These are phyloP conservation scores for Andrena cerasifolii DNA, from an alignment of 1,140 invertebrate genomes.

Conservation along the genomic window DNA sequence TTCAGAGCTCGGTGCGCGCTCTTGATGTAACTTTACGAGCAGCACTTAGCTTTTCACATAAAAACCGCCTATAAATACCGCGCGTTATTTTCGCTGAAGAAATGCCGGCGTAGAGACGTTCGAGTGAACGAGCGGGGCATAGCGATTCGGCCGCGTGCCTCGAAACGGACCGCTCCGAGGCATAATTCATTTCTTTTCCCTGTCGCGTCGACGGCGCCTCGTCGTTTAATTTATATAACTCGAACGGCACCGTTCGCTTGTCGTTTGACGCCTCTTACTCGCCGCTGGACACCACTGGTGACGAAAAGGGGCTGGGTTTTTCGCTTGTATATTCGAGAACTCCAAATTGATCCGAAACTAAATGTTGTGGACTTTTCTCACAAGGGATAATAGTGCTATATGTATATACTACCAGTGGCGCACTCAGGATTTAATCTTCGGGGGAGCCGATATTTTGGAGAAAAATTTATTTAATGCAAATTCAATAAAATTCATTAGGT, in stretches of 20 bases:
- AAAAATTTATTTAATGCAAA: too few species aligned
- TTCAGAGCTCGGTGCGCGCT: conserved; percentile 48
- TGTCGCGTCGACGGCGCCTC: conserved; percentile 22
- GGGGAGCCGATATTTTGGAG: too few species aligned
- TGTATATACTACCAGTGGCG: too few species aligned
- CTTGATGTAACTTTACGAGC: conserved; percentile 72
- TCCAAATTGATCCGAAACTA: too few species aligned
- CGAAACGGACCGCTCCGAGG: conserved; percentile 44
- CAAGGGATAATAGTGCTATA: too few species aligned
- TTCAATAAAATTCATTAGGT: too few species aligned
- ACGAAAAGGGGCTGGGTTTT: background rate
- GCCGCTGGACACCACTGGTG: background rate
- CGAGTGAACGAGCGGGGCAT: conserved; percentile 34
- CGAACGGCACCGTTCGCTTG: conserved; percentile 18
- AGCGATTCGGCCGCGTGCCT: conserved; percentile 36
- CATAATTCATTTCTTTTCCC: conserved; percentile 56
- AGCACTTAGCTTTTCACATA: conserved; percentile 70
- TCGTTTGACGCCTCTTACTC: conserved; percentile 32
- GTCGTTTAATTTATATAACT: conserved; percentile 43
- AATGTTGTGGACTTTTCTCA: too few species aligned
- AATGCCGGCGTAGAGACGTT: conserved; percentile 56
- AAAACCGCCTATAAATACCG: conserved; percentile 73
- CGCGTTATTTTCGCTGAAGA: conserved; percentile 69
- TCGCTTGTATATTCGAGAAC: too few species aligned
- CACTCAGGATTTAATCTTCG: too few species aligned